Base-by-base conservation (phyloP, 2,888 invertebrate genomes). In the Xestia ashworthii region DNA sequence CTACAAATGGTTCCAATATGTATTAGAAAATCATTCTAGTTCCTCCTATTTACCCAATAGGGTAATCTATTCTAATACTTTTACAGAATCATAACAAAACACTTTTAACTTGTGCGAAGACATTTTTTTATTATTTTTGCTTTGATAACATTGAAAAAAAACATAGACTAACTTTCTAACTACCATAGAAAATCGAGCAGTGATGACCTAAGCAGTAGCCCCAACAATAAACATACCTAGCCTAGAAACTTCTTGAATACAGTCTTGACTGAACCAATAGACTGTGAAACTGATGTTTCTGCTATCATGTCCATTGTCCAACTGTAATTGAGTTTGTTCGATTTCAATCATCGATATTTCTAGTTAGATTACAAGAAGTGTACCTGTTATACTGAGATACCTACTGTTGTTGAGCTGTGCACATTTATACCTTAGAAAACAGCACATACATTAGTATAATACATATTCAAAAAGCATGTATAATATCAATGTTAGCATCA, bases 401-500 rank as follows among this genome's bases (percentile, higher is more conserved):
- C 25, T 25, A 16, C 22, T 58, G 58, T 58, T 64, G 12, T 44
- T 5, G 25, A 71, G 44, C 38, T 60, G 50, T 69, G 64, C 65
- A 72, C 68, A 70, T 76, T 80, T 82, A 46, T 70, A 74, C 41
- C 71, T 67, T 55, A 62, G 25, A 67, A 64, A 62, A 70, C 19
- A 67, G 46, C 66, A 62, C 19, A 48, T 67, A 41, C 32, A 71
- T 74, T 64, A 76, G 22, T 65, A 60, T 41, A 44, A 22, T 69
- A 76, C 3, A 50, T 58, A 70, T 55, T 53, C n/a, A 62, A 64
- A 74, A 60, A 71, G 50, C 62, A 80, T 69, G 22, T 66, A 58
- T 55, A 76, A 71, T 81, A 84, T 72, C 76, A 69, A 71, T 78
- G 78, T 86, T 87, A 87, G 76, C 82, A 77, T 80, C 74, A 81